A percentile compares a stretch with the other conserved stretches of the same genome.
These are phyloP conservation scores for Chaenodraco wilsoni DNA, from an alignment of 2,797 vertebrate species.

Conservation along the genomic window DNA sequence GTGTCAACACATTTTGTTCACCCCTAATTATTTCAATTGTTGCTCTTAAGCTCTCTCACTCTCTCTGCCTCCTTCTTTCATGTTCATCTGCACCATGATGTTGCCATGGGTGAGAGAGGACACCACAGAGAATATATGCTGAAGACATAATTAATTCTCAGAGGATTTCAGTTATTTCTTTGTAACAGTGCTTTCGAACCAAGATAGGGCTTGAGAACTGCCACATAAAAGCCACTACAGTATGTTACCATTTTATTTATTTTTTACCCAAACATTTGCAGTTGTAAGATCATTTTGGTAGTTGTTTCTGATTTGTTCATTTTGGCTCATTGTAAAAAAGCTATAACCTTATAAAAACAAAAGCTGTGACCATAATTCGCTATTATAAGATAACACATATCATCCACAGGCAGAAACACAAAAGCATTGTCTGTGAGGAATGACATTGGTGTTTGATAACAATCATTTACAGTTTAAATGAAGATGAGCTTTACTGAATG, in stretches of 20 bases:
- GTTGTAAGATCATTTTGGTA: conserved; percentile 1
- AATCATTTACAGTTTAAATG: conserved; percentile 17
- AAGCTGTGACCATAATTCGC: conserved; percentile 11
- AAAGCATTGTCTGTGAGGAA: neutral
- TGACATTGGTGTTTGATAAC: conserved; percentile 1
- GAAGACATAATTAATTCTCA: conserved; percentile 82
- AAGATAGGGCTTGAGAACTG: conserved; percentile 35
- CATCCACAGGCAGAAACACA: conserved; percentile 6
- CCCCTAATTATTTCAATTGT: conserved; percentile 64
- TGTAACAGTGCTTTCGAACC: conserved; percentile 61
- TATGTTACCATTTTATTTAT: conserved; percentile 41
- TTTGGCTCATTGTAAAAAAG: neutral
- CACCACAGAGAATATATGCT: conserved; percentile 72
- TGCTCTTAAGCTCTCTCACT: conserved; percentile 48
- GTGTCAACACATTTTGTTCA: conserved; percentile 63
- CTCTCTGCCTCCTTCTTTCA: conserved; percentile 34
- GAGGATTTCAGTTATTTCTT: conserved; percentile 65
- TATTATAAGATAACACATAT: conserved; percentile 1
- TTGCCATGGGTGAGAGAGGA: conserved; percentile 76
- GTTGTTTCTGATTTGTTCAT: conserved; percentile 28
- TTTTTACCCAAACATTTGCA: conserved; percentile 12
- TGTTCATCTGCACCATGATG: conserved; percentile 56
- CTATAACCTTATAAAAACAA: conserved; percentile 9
- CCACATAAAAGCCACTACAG: conserved; percentile 16
- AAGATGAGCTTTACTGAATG: neutral